Evolutionary conservation across 2,888 invertebrate genomes (phyloP).

Genomic region (Meteorus cinctellus): DNA sequence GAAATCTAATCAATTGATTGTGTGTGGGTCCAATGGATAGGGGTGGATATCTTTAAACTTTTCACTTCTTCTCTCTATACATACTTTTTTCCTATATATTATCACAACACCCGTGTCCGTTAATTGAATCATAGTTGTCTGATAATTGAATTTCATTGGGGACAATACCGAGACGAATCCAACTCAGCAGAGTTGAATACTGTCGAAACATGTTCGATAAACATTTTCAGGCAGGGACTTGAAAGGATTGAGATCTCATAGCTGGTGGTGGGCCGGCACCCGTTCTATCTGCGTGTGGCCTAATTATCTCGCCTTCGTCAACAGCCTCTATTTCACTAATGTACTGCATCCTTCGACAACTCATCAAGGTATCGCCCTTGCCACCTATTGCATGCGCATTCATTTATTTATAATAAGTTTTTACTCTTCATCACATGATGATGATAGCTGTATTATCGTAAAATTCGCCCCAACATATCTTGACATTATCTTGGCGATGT

Average conservation of each 20-base stretch:
- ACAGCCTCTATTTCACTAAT: conserved; percentile 71
- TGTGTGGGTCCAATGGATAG: conserved; percentile 19
- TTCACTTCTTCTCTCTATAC: background rate
- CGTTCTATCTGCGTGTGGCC: conserved; percentile 64
- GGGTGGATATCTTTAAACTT: background rate
- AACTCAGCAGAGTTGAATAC: background rate
- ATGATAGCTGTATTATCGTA: too few relatives aligned
- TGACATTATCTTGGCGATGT: too few relatives aligned
- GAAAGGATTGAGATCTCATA: conserved; percentile 68
- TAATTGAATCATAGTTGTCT: background rate
- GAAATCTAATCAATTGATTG: conserved; percentile 41
- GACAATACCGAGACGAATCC: background rate
- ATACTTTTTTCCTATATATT: background rate
- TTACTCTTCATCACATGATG: too few relatives aligned
- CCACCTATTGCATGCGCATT: conserved; percentile 50
- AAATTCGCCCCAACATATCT: too few relatives aligned
- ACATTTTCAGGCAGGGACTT: conserved; percentile 67
- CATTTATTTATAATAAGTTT: conserved; percentile 46
- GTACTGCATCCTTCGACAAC: conserved; percentile 64
- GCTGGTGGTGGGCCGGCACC: conserved; percentile 68
- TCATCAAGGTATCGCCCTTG: conserved; percentile 66
- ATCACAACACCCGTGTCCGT: background rate
- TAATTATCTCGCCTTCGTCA: conserved; percentile 68
- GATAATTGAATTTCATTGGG: background rate
- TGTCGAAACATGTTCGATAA: conserved; percentile 44